Conservation (phyloP, 2,113 vertebrate genomes). For the Leptodactylus fuscus region DNA sequence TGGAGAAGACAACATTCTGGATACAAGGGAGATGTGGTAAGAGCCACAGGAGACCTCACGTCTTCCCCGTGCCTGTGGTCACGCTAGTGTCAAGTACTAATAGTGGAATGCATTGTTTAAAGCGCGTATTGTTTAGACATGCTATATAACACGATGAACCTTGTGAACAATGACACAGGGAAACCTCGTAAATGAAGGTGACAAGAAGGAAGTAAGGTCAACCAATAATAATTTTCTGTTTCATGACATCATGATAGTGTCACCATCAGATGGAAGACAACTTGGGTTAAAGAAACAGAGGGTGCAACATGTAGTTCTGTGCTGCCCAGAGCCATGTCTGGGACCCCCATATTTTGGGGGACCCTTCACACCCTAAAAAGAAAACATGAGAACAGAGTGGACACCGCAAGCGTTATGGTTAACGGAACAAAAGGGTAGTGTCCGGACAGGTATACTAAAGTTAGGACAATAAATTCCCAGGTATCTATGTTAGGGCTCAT, state of each 20-base stretch:
- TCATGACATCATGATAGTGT: background rate
- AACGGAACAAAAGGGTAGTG: too few relatives aligned
- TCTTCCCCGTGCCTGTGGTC: background rate
- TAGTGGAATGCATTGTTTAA: background rate
- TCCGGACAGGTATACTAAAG: too few relatives aligned
- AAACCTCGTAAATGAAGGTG: too few relatives aligned
- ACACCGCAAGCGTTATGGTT: too few relatives aligned
- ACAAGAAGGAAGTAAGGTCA: background rate
- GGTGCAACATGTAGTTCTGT: too few relatives aligned
- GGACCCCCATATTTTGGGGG: too few relatives aligned
- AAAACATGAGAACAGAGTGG: too few relatives aligned
- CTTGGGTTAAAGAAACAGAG: background rate
- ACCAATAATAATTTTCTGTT: background rate
- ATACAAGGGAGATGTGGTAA: slow-evolving; percentile 17
- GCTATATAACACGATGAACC: background rate
- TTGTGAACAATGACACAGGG: background rate
- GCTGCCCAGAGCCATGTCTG: too few relatives aligned
- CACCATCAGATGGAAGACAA: background rate
- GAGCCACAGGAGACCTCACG: background rate
- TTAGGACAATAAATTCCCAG: too few relatives aligned
- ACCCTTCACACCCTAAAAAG: too few relatives aligned
- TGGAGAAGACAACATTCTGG: background rate
- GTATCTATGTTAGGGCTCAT: too few relatives aligned
- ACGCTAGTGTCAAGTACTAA: background rate
- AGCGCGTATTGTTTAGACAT: background rate